phyloP scores from a whole-genome alignment of 2,113 vertebrate species.

The Arenaria interpres region DNA sequence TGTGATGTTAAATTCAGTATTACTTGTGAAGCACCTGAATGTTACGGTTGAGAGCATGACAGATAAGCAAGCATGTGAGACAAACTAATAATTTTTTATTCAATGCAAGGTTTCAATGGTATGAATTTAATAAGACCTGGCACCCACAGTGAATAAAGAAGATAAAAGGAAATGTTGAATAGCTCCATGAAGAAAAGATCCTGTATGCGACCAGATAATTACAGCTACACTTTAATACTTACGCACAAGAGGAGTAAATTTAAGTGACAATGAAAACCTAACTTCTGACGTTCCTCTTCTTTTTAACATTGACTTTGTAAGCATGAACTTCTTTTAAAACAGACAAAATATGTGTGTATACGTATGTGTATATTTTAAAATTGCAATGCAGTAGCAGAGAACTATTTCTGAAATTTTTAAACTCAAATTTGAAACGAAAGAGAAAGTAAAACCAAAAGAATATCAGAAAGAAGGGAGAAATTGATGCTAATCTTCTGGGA shows the following conservation, averaged over 20 bases:
- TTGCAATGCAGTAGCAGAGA: background rate
- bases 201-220: conserved; percentile 22
- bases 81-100: conserved; percentile 50
- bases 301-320: background rate
- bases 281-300: background rate
- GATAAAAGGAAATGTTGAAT: conserved; percentile 38
- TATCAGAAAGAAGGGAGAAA: background rate
- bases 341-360: background rate
- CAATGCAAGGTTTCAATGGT: conserved; percentile 29
- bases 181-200: conserved; percentile 5
- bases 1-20: conserved; percentile 25
- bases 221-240: conserved; percentile 8
- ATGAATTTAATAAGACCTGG: conserved; percentile 37
- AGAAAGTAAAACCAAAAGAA: background rate
- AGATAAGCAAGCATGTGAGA: conserved; percentile 34
- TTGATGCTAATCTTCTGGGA: background rate
- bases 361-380: background rate
- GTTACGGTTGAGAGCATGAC: background rate
- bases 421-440: background rate
- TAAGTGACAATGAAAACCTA: background rate
- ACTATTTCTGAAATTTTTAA: background rate
- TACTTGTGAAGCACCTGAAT: conserved; percentile 13
- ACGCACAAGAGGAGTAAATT: background rate
- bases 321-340: background rate
- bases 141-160: conserved; percentile 6